Evolutionary conservation across 1,140 invertebrate genomes (phyloP), one percentile per base, ranked within the genome.

Genomic region (Drosophila neocordata): DNA sequence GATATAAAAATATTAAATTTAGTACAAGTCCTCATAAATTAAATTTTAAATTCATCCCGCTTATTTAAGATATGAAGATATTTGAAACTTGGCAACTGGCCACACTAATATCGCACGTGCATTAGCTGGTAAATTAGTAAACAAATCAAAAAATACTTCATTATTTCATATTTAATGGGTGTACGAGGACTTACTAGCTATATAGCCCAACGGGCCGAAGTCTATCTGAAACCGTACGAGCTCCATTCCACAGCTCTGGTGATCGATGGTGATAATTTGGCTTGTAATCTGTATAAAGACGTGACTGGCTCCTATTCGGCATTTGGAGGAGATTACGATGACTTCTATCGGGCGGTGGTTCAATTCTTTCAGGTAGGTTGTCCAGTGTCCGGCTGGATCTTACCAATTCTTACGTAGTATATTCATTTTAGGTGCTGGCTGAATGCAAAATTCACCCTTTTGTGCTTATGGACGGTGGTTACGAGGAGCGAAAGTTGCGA

Each of bases 301-400:
- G 90, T 92, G n/a, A 91, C 94, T 2, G 94, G 93, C 61, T 92
- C 93, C 57, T 94, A 95, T 76, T 95, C 94, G 51, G 93, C 94
- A 1, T 98, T 97, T 92, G 96, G 96, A 13, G 97, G 97, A 0
- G 96, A 98, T 91, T 98, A 98, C 84, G 95, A 97, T 77, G 94
- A 94, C 76, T 97, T 94, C 91, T 94, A 93, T 2, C 80, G 93
- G 13, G 92, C 92, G 20, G 92, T 96, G 6, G 91, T 92, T 44
- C 92, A 94, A 12, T 97, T 97, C 81, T 97, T 98, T 78, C 92
- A 94, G 7, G 37, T 38, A 1, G n/a, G n/a, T n/a, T 38, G 27
- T 31, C 6, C 4, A 4, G 0, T 38, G 4, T 13, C 3, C 3
- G 0, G n/a, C 1, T 38, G 4, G n/a, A n/a, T n/a, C n/a, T n/a